These are phyloP conservation scores for Labrus mixtus DNA, from an alignment of 2,113 vertebrate species.

Conservation along the genomic window DNA sequence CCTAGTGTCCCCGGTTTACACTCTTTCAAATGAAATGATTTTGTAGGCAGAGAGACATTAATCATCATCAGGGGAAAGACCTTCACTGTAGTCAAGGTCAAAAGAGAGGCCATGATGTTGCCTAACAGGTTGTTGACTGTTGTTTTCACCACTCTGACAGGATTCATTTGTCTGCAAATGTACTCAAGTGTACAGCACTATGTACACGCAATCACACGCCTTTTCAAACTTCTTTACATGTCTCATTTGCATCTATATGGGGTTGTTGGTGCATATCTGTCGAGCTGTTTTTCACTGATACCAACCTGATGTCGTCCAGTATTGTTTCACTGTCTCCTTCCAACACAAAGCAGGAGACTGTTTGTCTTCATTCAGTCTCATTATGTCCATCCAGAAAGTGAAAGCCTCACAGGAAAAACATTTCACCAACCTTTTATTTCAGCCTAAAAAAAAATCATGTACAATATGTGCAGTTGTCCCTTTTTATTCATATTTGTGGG, in stretches of 20 bases:
- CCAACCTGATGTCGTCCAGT: background rate
- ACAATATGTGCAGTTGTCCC: no score
- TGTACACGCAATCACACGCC: background rate
- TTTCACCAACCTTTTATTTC: background rate
- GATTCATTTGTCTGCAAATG: background rate
- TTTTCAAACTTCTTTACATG: background rate
- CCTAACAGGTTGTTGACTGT: background rate
- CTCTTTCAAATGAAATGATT: background rate
- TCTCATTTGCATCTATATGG: conserved; percentile 30
- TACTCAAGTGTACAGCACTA: background rate
- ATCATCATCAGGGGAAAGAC: conserved; percentile 18
- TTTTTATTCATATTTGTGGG: background rate
- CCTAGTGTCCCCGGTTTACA: background rate
- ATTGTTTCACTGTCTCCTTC: conserved; percentile 5
- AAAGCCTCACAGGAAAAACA: background rate
- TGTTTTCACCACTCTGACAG: conserved; percentile 2
- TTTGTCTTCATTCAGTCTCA: conserved; percentile 22
- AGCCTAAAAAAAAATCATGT: background rate
- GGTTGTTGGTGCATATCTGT: background rate
- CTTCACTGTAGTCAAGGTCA: conserved; percentile 39
- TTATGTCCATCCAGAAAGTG: conserved; percentile 3
- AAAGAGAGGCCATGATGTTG: background rate
- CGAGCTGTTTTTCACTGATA: conserved; percentile 30
- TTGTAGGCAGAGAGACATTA: background rate
- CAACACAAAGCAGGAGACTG: conserved; percentile 8